Evolutionary conservation across 2,888 invertebrate genomes (phyloP).

Genomic region (Protula sp.): DNA sequence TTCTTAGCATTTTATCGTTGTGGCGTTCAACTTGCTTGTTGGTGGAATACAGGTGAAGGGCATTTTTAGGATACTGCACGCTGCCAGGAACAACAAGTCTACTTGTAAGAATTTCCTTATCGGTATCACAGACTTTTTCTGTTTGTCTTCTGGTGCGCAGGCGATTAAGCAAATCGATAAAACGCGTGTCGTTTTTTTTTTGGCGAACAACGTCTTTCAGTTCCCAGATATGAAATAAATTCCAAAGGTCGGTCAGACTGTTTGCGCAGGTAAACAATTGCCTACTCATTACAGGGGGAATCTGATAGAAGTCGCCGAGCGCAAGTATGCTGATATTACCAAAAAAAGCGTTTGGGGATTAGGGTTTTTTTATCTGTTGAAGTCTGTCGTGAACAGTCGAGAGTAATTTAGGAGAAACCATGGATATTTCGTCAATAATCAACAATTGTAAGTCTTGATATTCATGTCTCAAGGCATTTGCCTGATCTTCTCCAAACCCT

Average conservation of each 20-base stretch:
- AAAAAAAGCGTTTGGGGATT: no score
- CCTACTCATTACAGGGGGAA: not conserved
- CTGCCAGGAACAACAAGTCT: no score
- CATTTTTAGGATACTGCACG: not conserved
- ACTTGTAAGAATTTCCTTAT: no score
- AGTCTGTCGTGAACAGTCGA: no score
- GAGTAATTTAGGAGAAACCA: no score
- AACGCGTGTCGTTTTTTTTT: not conserved
- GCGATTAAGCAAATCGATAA: not conserved
- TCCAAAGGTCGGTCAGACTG: no score
- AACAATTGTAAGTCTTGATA: no score
- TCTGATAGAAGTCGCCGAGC: not conserved
- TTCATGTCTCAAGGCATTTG: no score
- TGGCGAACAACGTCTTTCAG: not conserved
- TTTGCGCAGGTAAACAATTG: not conserved
- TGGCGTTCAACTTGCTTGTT: not conserved
- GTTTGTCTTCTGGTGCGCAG: not conserved
- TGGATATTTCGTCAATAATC: no score
- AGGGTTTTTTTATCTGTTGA: no score
- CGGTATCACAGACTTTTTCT: no score
- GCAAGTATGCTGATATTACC: not conserved
- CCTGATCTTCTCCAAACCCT: no score
- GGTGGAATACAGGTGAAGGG: not conserved
- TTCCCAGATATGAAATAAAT: not conserved
- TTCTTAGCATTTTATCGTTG: not conserved